Base-by-base conservation (phyloP, 1,140 invertebrate species). In the Drepana arcuata region DNA sequence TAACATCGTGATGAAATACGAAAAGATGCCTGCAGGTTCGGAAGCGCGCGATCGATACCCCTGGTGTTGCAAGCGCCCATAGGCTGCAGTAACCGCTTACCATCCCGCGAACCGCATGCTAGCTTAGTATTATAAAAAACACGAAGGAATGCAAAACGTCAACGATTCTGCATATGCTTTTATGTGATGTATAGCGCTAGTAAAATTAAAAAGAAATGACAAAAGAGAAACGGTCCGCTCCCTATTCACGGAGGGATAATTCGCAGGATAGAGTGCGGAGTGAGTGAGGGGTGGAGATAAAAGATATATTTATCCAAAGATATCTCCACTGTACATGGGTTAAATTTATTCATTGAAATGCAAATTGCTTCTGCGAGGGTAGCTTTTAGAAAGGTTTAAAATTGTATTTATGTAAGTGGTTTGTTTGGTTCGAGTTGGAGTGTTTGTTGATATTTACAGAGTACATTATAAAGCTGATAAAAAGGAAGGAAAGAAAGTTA, bases 321-420 rank as follows among this genome's bases (percentile, higher is more conserved):
- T 28, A 43, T 18, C 10, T 14, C 25, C 9, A 11, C 34, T 37
- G 48, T 55, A 66, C 48, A 56, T 68, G 53, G 57, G 62, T 58
- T 73, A 75, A 78, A 75, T 70, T 41, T 78, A 80, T 80, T 67
- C 75, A 80, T 80, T 77, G 65, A 69, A 74, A 79, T 79, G 71
- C 59, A 72, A 79, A 79, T 79, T 64, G 2, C n/a, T n/a, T n/a
- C n/a, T n/a, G n/a, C n/a, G n/a, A n/a, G n/a, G n/a, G n/a, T n/a
- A n/a, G n/a, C n/a, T n/a, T n/a, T n/a, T n/a, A n/a, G n/a, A n/a
- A n/a, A n/a, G n/a, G n/a, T n/a, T n/a, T n/a, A n/a, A n/a, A n/a
- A n/a, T n/a, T n/a, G n/a, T n/a, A n/a, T n/a, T n/a, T n/a, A n/a
- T n/a, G n/a, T n/a, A n/a, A n/a, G n/a, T n/a, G n/a, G n/a, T n/a